These are phyloP conservation scores for Protosalanx chinensis DNA, from an alignment of 2,797 vertebrate species.

Conservation along the genomic window DNA sequence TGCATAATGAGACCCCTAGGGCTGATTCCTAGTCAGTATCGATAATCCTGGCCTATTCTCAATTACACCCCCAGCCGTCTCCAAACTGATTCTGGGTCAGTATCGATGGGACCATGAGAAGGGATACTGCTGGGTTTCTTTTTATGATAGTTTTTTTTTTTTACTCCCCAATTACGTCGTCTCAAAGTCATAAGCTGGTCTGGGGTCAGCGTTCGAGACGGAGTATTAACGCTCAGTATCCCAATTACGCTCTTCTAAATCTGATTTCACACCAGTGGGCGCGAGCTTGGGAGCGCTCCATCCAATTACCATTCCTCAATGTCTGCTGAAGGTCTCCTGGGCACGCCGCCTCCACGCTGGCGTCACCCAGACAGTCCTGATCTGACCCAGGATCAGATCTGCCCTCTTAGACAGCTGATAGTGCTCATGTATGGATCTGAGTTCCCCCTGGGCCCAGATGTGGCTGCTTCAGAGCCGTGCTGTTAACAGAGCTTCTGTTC, in stretches of 20 bases:
- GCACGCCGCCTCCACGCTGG: conserved; percentile 36
- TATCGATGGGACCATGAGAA: conserved; percentile 52
- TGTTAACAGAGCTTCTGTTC: too few relatives aligned
- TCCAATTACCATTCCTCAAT: conserved; percentile 72
- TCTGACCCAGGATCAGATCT: conserved; percentile 46
- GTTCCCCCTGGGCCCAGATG: too few relatives aligned
- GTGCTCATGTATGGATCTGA: too few relatives aligned
- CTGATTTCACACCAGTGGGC: conserved; percentile 43
- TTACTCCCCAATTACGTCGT: conserved; percentile 55
- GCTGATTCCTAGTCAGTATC: conserved; percentile 60
- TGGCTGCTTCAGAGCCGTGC: too few relatives aligned
- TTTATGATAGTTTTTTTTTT: conserved; percentile 25
- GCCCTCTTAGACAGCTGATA: conserved; percentile 39
- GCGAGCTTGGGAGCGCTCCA: conserved; percentile 47
- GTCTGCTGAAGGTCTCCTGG: conserved; percentile 56
- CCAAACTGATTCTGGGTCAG: conserved; percentile 55
- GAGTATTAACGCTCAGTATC: conserved; percentile 57
- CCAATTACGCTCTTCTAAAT: conserved; percentile 61
- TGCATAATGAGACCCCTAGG: conserved; percentile 64
- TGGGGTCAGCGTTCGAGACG: conserved; percentile 37
- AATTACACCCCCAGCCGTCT: conserved; percentile 41
- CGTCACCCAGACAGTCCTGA: neutral
- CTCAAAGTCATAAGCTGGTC: conserved; percentile 55
- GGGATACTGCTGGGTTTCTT: conserved; percentile 14
- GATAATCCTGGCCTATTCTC: conserved; percentile 46